Conservation (phyloP, 2,113 vertebrate genomes). For the Brachyistius frenatus region DNA sequence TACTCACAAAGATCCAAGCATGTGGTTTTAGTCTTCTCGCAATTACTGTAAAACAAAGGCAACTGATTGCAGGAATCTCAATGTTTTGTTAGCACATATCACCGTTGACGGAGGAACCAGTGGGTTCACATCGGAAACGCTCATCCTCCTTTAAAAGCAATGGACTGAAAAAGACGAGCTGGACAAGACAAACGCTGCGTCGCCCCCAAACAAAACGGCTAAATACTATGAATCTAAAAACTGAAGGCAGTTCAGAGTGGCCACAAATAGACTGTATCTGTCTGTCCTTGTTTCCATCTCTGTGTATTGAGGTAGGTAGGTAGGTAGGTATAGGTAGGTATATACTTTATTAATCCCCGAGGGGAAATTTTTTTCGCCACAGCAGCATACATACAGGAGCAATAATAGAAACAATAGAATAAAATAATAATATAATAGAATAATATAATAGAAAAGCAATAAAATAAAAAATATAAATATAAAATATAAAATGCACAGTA, state of each 20-base stretch:
- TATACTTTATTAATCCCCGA: too few species aligned
- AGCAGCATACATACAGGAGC: too few species aligned
- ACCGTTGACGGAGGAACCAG: too few species aligned
- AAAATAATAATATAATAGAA: too few species aligned
- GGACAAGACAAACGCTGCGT: not conserved
- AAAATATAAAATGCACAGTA: too few species aligned
- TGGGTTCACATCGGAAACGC: too few species aligned
- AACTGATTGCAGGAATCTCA: conserved; percentile 38
- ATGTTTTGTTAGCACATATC: not conserved
- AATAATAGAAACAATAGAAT: too few species aligned
- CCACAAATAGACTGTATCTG: conserved; percentile 12
- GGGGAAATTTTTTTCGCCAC: too few species aligned
- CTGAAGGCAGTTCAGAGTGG: conserved; percentile 12
- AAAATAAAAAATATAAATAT: too few species aligned
- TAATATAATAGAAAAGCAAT: too few species aligned
- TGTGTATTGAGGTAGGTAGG: conserved; percentile 44
- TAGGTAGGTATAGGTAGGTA: too few species aligned
- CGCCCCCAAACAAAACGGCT: not conserved
- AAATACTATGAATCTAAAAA: not conserved
- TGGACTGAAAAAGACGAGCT: conserved; percentile 2
- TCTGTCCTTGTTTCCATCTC: conserved; percentile 18
- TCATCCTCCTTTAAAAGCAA: not conserved
- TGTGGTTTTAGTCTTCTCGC: conserved; percentile 6
- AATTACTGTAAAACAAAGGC: conserved; percentile 26
- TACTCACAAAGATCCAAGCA: not conserved